Evolutionary conservation across 2,113 vertebrate genomes (phyloP).

Genomic region (Caranx melampygus): DNA sequence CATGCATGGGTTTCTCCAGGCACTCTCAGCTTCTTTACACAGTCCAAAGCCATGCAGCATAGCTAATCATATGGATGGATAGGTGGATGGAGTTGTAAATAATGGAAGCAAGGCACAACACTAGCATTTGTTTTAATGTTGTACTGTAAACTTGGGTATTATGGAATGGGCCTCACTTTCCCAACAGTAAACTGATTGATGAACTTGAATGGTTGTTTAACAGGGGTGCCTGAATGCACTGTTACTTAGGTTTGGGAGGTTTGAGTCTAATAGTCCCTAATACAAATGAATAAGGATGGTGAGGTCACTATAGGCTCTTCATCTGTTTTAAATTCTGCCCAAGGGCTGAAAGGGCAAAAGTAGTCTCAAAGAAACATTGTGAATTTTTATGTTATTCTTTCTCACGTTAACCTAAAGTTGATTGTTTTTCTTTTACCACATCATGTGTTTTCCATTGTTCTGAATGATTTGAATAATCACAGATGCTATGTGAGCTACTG

Average conservation of each 20-base stretch:
- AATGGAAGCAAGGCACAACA: not conserved
- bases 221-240: constrained; percentile 25
- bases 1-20: not conserved
- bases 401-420: not conserved
- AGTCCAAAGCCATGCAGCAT: too few relatives aligned
- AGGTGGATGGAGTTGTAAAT: constrained; percentile 24
- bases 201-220: not conserved
- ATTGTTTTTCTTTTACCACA: not conserved
- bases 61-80: too few relatives aligned
- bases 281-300: not conserved
- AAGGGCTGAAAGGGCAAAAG: not conserved
- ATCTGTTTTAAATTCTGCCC: not conserved
- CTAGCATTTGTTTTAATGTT: not conserved
- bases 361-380: not conserved
- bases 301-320: not conserved
- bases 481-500: not conserved
- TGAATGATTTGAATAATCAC: not conserved
- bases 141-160: constrained; percentile 5
- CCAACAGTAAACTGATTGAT: not conserved
- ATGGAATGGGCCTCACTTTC: not conserved
- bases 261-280: too few relatives aligned
- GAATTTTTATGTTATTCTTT: not conserved
- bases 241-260: not conserved
- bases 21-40: too few relatives aligned
- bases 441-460: not conserved